Evolutionary conservation across 2,113 vertebrate genomes (phyloP), one percentile per base, ranked within the genome.

Genomic region (Chaetodon trifascialis): DNA sequence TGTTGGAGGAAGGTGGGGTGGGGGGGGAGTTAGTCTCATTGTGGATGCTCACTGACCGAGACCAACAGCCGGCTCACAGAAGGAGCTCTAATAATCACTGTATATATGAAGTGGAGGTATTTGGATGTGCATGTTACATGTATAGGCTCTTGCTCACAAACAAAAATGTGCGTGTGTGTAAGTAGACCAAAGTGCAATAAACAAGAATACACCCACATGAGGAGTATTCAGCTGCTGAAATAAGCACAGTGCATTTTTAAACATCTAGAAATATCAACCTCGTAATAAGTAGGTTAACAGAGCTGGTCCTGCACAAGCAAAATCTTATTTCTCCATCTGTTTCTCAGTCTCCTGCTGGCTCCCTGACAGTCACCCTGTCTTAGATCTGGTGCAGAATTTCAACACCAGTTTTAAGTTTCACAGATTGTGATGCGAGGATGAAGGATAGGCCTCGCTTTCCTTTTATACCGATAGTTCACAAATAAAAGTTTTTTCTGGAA

Each of bases 31-130:
- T 42, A 4, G 73, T 58, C 69, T 79, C 70, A 89, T 86, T 91
- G 81, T 89, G 82, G 85, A 86, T 92, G 92, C 79, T 91, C 87
- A 86, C 63, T 93, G 91, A 92, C 90, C 80, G 85, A 83, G 83
- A 84, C 82, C 84, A 81, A 54, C 85, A 80, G 72, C 47, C 79
- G 65, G 42, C 83, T 87, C 79, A 78, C 75, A 83, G 76, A 82
- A 58, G 80, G 76, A 84, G 78, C 78, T 80, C 70, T 80, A 88
- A 88, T 55, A 83, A 77, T 80, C 58, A 65, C 42, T 66, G 25
- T 52, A 59, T 69, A 47, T 66, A 44, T 21, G 54, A 59, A 51
- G 65, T 46, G 51, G 30, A 75, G 67, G 65, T n/a, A 10, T 56
- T 47, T 38, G 42, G 44, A 67, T 65, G 65, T 74, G 52, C 44